Base-by-base conservation (phyloP, 2,888 invertebrate genomes). In the Cataglyphis altisquamis region DNA sequence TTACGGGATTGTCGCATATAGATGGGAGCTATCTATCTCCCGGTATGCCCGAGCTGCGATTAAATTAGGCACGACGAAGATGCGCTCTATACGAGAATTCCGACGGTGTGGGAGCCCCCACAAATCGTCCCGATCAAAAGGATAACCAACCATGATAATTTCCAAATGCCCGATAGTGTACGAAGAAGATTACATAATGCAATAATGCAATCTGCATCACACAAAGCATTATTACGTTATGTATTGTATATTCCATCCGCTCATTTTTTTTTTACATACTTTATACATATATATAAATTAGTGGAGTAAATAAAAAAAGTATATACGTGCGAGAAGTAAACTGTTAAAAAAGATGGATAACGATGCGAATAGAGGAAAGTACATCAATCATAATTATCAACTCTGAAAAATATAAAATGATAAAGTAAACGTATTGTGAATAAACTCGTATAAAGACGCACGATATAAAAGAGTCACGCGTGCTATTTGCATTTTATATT, bases 31-130 rank as follows among this genome's bases (percentile, higher is more conserved):
- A 29, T 15, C 39, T 18, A 5, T 39, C 29, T 55, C 66, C 63
- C 81, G 67, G 77, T 82, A 82, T 87, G 52, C 66, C 62, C 32
- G 41, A 41, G 29, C 10, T 55, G 52, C 62, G 77, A 87, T 87
- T 77, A 60, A 87, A 87, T 88, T 84, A 87, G 70, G 82, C 72
- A 57, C 18, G 81, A 21, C 45, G 63, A 77, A 78, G 70, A 62
- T 72, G 78, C 60, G 29, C 64, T 52, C 52, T 78, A 18, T 21
- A 68, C 21, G 39, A 80, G 83, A 87, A 85, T 85, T 87, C 75
- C 74, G 21, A 39, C 39, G 62, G 39, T 80, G 36, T 39, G 70
- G 72, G 57, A 21, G 48, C 9, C 62, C 52, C 12, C 25, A 8
- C 18, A 18, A 63, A 29, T 68, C 70, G 48, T 29, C 18, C 70